Base-by-base conservation (phyloP, 2,113 vertebrate genomes). In the Menura novaehollandiae region DNA sequence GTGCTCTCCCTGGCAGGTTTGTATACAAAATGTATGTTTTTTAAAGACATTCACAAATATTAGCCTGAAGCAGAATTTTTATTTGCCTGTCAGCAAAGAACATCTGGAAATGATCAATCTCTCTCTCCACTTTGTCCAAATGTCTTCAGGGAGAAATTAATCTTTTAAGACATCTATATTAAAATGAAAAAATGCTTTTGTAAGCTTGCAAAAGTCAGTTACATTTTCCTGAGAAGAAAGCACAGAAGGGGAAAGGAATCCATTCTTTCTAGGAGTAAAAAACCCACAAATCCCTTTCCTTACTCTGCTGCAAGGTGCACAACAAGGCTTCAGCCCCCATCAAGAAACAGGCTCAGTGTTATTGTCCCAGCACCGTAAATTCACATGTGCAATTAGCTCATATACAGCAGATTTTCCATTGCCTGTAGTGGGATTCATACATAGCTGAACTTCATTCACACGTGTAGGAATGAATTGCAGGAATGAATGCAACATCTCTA, bases 31-130 rank as follows among this genome's bases (percentile, higher is more conserved):
- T 63, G 4, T 26, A 0, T 51, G 20, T 74, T 46, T 56, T 88
- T 43, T 0, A 85, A 83, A 78, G 43, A 63, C 8, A 80, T 43
- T 94, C 51, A 83, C 33, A 66, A 77, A 56, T 7, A 4, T 80
- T 77, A 81, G 85, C 59, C 82, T 15, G 5, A 85, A 90, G 59
- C 46, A 86, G 55, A 89, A 44, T 73, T 94, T 77, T 88, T 88
- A 26, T 83, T 68, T 85, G 88, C 63, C 85, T 90, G 47, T 88
- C 78, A 83, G 59, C 67, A 74, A 93, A 88, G 55, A 90, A 84
- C 82, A 95, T 80, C 88, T 95, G 94, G 75, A 83, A 93, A 88
- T 62, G 51, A 95, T 90, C 75, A 41, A 11, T 96, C 62, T 95
- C 80, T 69, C 63, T 78, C 67, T 72, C 35, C 21, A 76, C 58